Evolutionary conservation across 2,888 invertebrate genomes (phyloP).

Genomic region (Catocala fraxini): DNA sequence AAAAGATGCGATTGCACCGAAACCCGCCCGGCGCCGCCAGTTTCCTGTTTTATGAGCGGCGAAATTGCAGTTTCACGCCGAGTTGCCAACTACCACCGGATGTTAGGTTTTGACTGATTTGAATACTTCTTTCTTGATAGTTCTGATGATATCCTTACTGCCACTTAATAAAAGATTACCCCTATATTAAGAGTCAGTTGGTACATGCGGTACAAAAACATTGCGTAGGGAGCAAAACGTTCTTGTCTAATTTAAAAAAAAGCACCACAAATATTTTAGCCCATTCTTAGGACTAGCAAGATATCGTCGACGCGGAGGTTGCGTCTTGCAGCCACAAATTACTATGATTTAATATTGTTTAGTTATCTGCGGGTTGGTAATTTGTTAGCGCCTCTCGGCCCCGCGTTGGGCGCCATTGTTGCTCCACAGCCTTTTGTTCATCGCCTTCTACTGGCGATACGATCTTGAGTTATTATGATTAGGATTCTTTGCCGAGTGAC

Average conservation of each 20-base stretch:
- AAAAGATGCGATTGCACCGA: constrained; percentile 80
- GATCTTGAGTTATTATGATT: constrained; percentile 87
- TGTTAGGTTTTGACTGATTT: constrained; percentile 71
- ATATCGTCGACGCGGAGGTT: constrained; percentile 73
- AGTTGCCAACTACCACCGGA: constrained; percentile 65
- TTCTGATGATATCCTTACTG: constrained; percentile 7
- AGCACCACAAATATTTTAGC: constrained; percentile 63
- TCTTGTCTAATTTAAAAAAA: constrained; percentile 57
- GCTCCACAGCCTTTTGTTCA: constrained; percentile 84
- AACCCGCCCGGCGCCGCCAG: constrained; percentile 61
- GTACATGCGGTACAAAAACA: too few species aligned
- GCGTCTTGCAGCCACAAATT: constrained; percentile 84
- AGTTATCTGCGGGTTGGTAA: constrained; percentile 86
- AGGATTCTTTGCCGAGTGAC: constrained; percentile 86
- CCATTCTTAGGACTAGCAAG: constrained; percentile 61
- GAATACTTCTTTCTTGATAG: constrained; percentile 62
- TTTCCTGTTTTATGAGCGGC: constrained; percentile 78
- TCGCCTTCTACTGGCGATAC: constrained; percentile 81
- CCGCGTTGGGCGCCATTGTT: constrained; percentile 84
- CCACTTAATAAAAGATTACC: too few species aligned
- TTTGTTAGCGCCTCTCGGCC: constrained; percentile 82
- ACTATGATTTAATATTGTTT: constrained; percentile 88
- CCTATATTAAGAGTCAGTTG: too few species aligned
- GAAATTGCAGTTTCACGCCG: constrained; percentile 78
- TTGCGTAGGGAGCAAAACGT: constrained; percentile 6